These are phyloP conservation scores for Nephrotoma flavescens DNA, from an alignment of 2,888 invertebrate species.

Conservation along the genomic window DNA sequence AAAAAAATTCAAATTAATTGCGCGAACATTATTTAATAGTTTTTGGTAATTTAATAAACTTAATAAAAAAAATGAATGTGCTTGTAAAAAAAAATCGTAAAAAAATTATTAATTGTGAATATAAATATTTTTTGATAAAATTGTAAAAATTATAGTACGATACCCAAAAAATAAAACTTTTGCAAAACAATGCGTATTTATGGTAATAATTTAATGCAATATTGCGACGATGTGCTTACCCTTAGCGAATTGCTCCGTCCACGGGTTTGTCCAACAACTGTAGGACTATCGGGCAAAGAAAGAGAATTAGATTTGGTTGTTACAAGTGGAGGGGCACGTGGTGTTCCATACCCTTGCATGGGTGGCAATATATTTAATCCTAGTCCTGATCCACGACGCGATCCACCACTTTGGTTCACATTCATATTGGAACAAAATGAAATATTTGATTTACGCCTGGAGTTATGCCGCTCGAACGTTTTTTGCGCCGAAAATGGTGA, in stretches of 20 bases:
- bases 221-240: constrained; percentile 28
- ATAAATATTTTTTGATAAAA: neutral
- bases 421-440: constrained; percentile 75
- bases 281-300: constrained; percentile 78
- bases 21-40: neutral
- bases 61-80: neutral
- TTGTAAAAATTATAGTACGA: neutral
- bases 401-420: constrained; percentile 42
- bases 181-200: neutral
- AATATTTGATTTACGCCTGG: constrained; percentile 78
- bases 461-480: constrained; percentile 85
- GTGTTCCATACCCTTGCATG: constrained; percentile 42
- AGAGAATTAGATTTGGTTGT: constrained; percentile 76
- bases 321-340: constrained; percentile 59
- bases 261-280: constrained; percentile 61
- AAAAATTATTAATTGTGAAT: neutral
- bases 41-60: neutral
- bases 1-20: neutral
- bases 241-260: constrained; percentile 75
- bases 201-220: neutral
- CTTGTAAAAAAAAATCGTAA: neutral
- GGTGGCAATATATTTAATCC: constrained; percentile 37
- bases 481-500: constrained; percentile 92
- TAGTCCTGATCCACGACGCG: constrained; percentile 43
- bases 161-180: neutral